Conservation (phyloP, 1,140 invertebrate species). For the Vollenhovia emeryi region DNA sequence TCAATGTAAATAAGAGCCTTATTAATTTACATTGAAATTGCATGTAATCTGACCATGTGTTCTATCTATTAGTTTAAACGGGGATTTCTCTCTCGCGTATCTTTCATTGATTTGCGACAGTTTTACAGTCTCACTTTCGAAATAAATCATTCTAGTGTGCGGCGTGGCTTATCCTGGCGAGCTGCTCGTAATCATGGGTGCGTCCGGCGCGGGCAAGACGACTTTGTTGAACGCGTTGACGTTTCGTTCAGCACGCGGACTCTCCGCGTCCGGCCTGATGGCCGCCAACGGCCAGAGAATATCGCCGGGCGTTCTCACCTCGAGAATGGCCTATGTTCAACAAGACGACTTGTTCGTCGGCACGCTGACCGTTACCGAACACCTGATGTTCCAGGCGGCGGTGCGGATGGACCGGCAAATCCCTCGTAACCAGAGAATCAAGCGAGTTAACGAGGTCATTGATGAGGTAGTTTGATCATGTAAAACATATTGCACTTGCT, state of each 20-base stretch:
- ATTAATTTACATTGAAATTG: no score
- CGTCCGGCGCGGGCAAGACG: conserved; percentile 98
- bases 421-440: conserved; percentile 90
- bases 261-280: conserved; percentile 90
- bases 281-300: conserved; percentile 91
- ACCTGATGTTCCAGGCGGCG: conserved; percentile 95
- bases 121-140: background rate
- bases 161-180: conserved; percentile 96
- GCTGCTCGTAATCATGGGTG: conserved; percentile 96
- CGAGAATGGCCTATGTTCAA: conserved; percentile 96
- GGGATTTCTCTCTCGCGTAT: background rate
- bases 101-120: background rate
- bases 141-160: conserved; percentile 87
- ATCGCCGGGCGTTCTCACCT: conserved; percentile 89
- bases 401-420: conserved; percentile 96
- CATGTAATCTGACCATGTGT: no score
- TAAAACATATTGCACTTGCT: no score
- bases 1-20: no score
- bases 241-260: conserved; percentile 89
- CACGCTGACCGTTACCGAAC: conserved; percentile 95
- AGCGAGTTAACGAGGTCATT: conserved; percentile 96
- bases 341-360: conserved; percentile 98
- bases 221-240: conserved; percentile 97
- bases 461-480: conserved; percentile 88
- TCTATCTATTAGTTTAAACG: no score